Base-by-base conservation (phyloP, 2,888 invertebrate genomes). In the Epirrhoe alternata region DNA sequence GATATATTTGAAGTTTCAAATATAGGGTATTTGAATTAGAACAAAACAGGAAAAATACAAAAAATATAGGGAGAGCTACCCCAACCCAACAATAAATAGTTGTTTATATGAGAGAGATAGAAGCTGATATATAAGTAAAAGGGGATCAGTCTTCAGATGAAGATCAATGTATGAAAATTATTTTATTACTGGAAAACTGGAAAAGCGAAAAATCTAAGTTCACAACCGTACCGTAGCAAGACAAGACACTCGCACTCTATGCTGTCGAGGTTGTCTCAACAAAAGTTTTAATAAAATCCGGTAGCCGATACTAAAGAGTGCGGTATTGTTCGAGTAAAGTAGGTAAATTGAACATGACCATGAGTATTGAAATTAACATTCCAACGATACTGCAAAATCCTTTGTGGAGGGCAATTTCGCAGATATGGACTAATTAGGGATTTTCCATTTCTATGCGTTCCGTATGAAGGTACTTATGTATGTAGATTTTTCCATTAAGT, bases 331-430 rank as follows among this genome's bases (percentile, higher is more conserved):
- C 12, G 38, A 42, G 38, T 42, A 42, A 42, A 42, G n/a, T 33
- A 35, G 31, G 50, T 51, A 56, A 65, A 45, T 59, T 57, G 51
- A 31, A 61, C 4, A 45, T 66, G 53, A 50, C 58, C 53, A 54
- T 66, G 58, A 59, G 16, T 42, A 60, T 54, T 66, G 31, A 54
- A 58, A 58, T 61, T 52, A 61, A 66, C 61, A 61, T 51, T 62
- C 59, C 59, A 45, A 50, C 50, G 42, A 51, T 59, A 62, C 62
- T 47, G 62, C 51, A 62, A 50, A 57, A 67, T 52, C 55, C 67
- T 63, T 67, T 63, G 63, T 67, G 55, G 47, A 56, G 55, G 62
- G 38, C 59, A 45, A 66, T 66, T 66, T 51, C 14, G 24, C 58
- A 62, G 66, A 66, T 62, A 58, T 14, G 12, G 53, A 55, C 54